Evolutionary conservation across 2,888 invertebrate genomes (phyloP).

Genomic region (Spicauda simplicius): DNA sequence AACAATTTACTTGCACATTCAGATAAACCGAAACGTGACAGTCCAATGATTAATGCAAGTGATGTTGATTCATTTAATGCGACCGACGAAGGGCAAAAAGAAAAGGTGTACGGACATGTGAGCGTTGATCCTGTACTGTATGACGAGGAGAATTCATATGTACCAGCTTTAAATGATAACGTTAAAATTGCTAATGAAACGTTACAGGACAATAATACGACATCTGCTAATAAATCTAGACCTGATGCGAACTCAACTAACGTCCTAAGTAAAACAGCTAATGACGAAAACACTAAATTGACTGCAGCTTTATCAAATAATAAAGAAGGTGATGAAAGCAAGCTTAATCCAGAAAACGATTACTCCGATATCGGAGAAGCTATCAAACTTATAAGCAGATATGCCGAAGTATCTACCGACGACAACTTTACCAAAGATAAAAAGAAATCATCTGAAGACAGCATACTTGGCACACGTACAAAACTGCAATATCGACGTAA

Average conservation of each 20-base stretch:
- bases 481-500: slow-evolving; percentile 75
- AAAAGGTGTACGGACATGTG: slow-evolving; percentile 75
- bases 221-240: slow-evolving; percentile 13
- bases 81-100: slow-evolving; percentile 73
- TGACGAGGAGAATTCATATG: slow-evolving; percentile 54
- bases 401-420: slow-evolving; percentile 80
- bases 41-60: slow-evolving; percentile 60
- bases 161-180: slow-evolving; percentile 40
- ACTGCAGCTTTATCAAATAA: slow-evolving; percentile 51
- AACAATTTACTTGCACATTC: slow-evolving; percentile 61
- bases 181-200: slow-evolving; percentile 36
- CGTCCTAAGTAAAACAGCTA: slow-evolving; percentile 41
- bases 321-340: slow-evolving; percentile 63
- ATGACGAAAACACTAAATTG: slow-evolving; percentile 41
- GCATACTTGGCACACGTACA: slow-evolving; percentile 74
- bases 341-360: slow-evolving; percentile 77
- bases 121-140: slow-evolving; percentile 72
- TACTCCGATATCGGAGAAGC: slow-evolving; percentile 80
- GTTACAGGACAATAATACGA: slow-evolving; percentile 15
- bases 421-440: slow-evolving; percentile 75
- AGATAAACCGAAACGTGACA: slow-evolving; percentile 79
- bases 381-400: slow-evolving; percentile 78
- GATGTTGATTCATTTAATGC: slow-evolving; percentile 53
- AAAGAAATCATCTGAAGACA: slow-evolving; percentile 66
- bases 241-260: slow-evolving; percentile 37